These are phyloP conservation scores for Nyleta sp. DNA, from an alignment of 2,888 invertebrate genomes.

Conservation along the genomic window DNA sequence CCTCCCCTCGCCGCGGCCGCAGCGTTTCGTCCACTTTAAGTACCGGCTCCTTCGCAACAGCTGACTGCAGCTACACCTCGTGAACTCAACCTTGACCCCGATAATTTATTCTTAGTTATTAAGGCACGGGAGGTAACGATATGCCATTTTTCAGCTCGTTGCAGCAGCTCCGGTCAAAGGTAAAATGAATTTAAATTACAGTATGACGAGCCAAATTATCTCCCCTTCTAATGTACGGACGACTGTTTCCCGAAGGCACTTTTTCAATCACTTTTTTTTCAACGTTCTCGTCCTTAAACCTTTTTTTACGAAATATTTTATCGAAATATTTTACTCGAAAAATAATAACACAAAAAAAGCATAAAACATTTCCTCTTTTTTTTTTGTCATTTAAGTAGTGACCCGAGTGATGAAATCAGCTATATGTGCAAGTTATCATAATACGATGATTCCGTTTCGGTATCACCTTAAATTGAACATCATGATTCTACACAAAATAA, in stretches of 20 bases:
- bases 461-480: too few species aligned
- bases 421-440: too few species aligned
- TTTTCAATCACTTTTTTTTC: too few species aligned
- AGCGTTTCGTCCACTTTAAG: constrained; percentile 60
- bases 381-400: too few species aligned
- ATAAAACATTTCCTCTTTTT: too few species aligned
- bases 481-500: too few species aligned
- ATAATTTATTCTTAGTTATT: constrained; percentile 63
- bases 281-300: too few species aligned
- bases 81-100: constrained; percentile 72
- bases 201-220: constrained; percentile 40
- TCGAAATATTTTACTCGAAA: too few species aligned
- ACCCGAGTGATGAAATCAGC: too few species aligned
- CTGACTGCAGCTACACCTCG: constrained; percentile 69
- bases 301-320: too few species aligned
- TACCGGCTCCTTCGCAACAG: constrained; percentile 72
- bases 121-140: constrained; percentile 48
- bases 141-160: constrained; percentile 31
- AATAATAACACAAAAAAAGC: too few species aligned
- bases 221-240: constrained; percentile 6
- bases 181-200: constrained; percentile 58
- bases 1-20: constrained; percentile 48
- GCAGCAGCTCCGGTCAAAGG: constrained; percentile 46
- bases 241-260: not conserved
- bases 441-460: too few species aligned